Conservation (phyloP, 1,140 invertebrate genomes). For the Bombus haemorrhoidalis region DNA sequence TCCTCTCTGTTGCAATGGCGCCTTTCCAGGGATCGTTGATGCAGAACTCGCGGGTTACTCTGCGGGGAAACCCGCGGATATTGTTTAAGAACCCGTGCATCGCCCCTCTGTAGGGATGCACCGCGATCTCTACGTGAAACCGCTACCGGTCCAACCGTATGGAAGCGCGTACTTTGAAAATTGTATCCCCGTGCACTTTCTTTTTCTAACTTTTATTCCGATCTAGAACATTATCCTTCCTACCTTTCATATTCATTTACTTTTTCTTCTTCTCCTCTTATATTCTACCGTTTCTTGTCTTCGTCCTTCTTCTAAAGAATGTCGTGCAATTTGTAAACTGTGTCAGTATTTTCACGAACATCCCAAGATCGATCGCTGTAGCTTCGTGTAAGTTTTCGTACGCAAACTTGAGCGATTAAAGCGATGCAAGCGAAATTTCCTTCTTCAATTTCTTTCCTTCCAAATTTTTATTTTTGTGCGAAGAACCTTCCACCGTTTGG, state of each 20-base stretch:
- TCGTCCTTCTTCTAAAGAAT: too few species aligned
- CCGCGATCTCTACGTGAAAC: neutral
- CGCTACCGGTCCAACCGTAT: neutral
- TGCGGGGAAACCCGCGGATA: constrained; percentile 8
- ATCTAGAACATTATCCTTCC: neutral
- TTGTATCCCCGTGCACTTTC: neutral
- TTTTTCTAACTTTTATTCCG: neutral
- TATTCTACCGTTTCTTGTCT: too few species aligned
- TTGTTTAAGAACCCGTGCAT: constrained; percentile 58
- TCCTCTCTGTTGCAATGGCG: constrained; percentile 44
- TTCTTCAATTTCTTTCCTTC: neutral
- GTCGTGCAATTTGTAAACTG: too few species aligned
- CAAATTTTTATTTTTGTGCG: neutral
- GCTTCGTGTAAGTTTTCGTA: too few species aligned
- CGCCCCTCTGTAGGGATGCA: neutral
- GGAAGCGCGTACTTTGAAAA: neutral
- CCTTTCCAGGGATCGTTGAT: constrained; percentile 51
- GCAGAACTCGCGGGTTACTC: constrained; percentile 49
- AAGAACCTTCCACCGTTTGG: too few species aligned
- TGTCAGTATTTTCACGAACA: too few species aligned
- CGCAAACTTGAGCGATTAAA: too few species aligned
- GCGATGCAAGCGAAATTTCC: neutral
- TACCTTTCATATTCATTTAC: neutral
- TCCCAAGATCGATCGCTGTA: too few species aligned
- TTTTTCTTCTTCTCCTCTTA: too few species aligned